phyloP scores from a whole-genome alignment of 2,888 invertebrate species.

The Caenorhabditis sp. region DNA sequence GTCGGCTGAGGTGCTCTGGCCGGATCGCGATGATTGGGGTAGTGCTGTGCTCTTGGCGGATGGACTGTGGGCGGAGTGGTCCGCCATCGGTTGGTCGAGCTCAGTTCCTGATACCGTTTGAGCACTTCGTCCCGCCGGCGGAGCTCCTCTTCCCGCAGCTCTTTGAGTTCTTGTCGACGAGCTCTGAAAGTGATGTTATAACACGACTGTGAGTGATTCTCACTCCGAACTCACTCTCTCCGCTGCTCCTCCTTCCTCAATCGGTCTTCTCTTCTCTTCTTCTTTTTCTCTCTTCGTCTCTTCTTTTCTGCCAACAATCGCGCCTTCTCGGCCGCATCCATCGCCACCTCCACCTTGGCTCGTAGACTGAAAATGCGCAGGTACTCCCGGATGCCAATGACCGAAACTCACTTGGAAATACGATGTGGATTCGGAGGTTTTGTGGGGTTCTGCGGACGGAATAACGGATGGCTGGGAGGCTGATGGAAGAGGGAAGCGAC shows the following conservation, averaged over 20 bases:
- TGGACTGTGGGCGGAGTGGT: not conserved
- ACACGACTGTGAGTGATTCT: not conserved
- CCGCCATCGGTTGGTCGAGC: constrained; percentile 4
- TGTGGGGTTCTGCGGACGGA: constrained; percentile 11
- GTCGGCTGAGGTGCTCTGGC: not conserved
- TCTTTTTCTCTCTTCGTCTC: not conserved
- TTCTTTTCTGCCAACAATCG: constrained; percentile 2
- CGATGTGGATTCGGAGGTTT: constrained; percentile 52
- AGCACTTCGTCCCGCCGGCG: not conserved
- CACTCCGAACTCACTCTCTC: constrained; percentile 45
- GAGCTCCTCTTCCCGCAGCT: constrained; percentile 30
- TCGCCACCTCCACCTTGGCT: constrained; percentile 44
- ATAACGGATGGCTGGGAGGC: constrained; percentile 55
- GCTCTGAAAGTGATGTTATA: constrained; percentile 26
- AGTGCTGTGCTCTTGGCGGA: not conserved
- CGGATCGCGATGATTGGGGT: not conserved
- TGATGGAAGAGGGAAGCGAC: constrained; percentile 56
- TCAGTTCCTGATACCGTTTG: not conserved
- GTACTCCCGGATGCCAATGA: not conserved
- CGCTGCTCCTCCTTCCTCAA: constrained; percentile 46
- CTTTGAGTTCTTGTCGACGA: constrained; percentile 38
- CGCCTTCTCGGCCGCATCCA: constrained; percentile 1
- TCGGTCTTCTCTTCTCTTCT: constrained; percentile 27
- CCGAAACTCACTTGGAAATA: constrained; percentile 44
- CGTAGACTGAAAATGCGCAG: constrained; percentile 41